Evolutionary conservation across 53 echinoderm and acorn worm species (phyloP), one percentile per base, ranked within the genome.

Genomic region (Mesocentrotus franciscanus): DNA sequence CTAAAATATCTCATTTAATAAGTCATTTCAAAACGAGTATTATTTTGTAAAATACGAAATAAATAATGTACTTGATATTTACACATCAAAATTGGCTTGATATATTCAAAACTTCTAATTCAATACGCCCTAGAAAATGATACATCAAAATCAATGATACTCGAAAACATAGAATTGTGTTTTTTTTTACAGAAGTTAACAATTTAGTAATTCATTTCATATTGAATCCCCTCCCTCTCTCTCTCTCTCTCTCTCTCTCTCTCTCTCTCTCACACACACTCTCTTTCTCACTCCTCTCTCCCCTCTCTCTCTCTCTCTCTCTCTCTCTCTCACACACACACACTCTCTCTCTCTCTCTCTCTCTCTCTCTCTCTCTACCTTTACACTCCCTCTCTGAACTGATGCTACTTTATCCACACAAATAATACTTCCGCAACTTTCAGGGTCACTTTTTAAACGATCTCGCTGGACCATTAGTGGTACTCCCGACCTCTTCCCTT

Each of bases 1-100:
- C 64, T 91, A 91, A 64, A 64, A 64, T 91, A 66, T 62, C 35
- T 91, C 61, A 91, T 91, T 91, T 91, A 91, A 91, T 91, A 34
- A 91, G 66, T 91, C 34, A 91, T 91, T 91, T 66, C 33, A 90
- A 61, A 91, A 66, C 66, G 39, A 64, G 18, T 64, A 62, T 91
- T 10, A 13, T 64, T 33, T 66, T 26, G 55, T 91, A 34, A 26
- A 49, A 66, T 91, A 91, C 12, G 91, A 61, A 91, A 91, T n/a
- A 66, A 9, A 59, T 91, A 90, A 58, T 10, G 15, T 62, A 61
- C 66, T 64, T 36, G 26, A 91, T 91, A 91, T 91, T 26, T 91
- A 91, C 91, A 91, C 91, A 91, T 59, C 91, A 34, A 91, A 17
- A 66, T 30, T n/a, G 4, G 14, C 20, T 87, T 13, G 58, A 87